A percentile compares a stretch with the other conserved stretches of the same genome.
Conservation (phyloP, 2,888 invertebrate species). For the Eristalis pertinax region DNA sequence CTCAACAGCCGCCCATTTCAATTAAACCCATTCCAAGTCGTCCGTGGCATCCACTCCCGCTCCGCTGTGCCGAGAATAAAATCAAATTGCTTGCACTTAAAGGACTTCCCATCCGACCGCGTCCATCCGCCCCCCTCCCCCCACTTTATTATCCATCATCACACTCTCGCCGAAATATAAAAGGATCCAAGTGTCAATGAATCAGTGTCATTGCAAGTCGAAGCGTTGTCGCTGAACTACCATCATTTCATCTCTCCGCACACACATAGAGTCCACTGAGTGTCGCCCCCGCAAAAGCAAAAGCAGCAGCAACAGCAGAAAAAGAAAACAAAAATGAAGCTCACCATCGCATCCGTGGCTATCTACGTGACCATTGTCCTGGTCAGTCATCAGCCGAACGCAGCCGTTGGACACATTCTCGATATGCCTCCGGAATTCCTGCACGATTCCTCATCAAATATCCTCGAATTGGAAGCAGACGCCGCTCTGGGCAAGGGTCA, state of each 20-base stretch:
- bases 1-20: not conserved
- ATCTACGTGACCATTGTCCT: slow-evolving; percentile 58
- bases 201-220: slow-evolving; percentile 59
- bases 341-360: slow-evolving; percentile 47
- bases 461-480: slow-evolving; percentile 63
- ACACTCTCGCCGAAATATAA: slow-evolving; percentile 34
- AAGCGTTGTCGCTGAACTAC: slow-evolving; percentile 12
- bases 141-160: not conserved
- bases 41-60: not conserved
- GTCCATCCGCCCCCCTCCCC: not conserved
- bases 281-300: not conserved
- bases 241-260: too few species aligned
- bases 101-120: slow-evolving; percentile 41
- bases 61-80: not conserved
- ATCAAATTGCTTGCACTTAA: slow-evolving; percentile 53
- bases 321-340: slow-evolving; percentile 38
- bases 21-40: not conserved
- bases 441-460: slow-evolving; percentile 58
- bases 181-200: slow-evolving; percentile 50
- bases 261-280: not conserved
- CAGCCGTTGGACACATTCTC: slow-evolving; percentile 47
- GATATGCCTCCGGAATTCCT: slow-evolving; percentile 63
- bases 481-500: slow-evolving; percentile 43
- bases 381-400: slow-evolving; percentile 45
- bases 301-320: not conserved